These are phyloP conservation scores for Phenganax marumi DNA, from an alignment of 92 coral and sea anemone genomes.

Conservation along the genomic window DNA sequence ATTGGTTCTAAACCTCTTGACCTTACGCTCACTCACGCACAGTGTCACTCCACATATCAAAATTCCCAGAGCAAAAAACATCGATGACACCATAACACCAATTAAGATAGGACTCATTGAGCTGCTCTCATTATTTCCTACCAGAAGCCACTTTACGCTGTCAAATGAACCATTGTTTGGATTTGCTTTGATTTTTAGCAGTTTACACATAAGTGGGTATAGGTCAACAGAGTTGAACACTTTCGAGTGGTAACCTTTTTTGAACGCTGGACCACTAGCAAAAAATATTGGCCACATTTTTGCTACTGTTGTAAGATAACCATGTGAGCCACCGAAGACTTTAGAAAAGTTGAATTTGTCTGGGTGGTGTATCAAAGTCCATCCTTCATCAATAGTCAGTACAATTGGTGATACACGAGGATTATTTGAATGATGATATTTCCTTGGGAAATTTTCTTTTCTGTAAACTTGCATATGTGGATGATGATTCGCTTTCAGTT, in stretches of 20 bases:
- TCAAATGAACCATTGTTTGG: constrained; percentile 76
- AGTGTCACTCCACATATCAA: constrained; percentile 5
- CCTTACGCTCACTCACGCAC: constrained; percentile 23
- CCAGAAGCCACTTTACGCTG: constrained; percentile 15
- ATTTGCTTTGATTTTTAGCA: constrained; percentile 63
- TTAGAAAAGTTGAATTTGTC: neutral
- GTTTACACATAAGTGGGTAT: constrained; percentile 74
- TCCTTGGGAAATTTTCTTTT: constrained; percentile 66
- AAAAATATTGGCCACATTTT: constrained; percentile 70
- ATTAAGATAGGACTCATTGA: constrained; percentile 9
- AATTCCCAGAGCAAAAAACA: constrained; percentile 16
- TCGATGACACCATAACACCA: constrained; percentile 20
- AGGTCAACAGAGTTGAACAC: constrained; percentile 68
- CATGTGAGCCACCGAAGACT: constrained; percentile 61
- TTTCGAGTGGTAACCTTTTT: constrained; percentile 47
- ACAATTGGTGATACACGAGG: constrained; percentile 71
- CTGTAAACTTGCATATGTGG: constrained; percentile 66
- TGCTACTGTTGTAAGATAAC: constrained; percentile 57
- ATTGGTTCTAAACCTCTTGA: neutral
- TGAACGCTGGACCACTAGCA: constrained; percentile 89
- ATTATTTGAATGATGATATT: constrained; percentile 58
- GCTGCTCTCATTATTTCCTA: neutral
- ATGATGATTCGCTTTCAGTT: constrained; percentile 46
- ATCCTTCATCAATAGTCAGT: constrained; percentile 67
- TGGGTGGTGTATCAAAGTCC: constrained; percentile 51